Percentiles rank a stretch among this genome's conserved stretches.
These are phyloP conservation scores for Daphoenositta chrysoptera DNA, from an alignment of 2,113 vertebrate species.

Conservation along the genomic window DNA sequence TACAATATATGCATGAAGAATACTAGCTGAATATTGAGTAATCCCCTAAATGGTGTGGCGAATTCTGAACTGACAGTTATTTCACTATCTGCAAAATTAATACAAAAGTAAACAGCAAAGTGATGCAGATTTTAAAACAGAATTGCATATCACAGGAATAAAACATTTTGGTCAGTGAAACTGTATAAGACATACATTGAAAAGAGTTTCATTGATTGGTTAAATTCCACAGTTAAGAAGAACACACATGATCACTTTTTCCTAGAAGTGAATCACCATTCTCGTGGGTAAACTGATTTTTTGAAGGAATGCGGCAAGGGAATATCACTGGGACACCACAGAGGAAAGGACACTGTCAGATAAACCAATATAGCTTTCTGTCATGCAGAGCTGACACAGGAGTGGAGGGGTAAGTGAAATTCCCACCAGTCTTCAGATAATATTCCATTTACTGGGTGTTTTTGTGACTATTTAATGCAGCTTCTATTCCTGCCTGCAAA, in stretches of 20 bases:
- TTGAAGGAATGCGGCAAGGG: not conserved
- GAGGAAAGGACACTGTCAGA: not conserved
- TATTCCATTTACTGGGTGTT: not conserved
- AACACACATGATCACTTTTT: not conserved
- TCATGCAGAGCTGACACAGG: not conserved
- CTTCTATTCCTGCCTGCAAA: not conserved
- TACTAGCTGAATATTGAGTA: not conserved
- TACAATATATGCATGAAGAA: not conserved
- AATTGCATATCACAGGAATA: not conserved
- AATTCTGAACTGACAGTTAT: not conserved
- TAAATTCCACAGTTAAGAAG: not conserved
- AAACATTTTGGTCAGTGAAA: not conserved
- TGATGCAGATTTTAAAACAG: not conserved
- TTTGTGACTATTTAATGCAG: not conserved
- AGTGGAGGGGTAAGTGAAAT: not conserved
- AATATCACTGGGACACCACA: not conserved
- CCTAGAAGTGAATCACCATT: not conserved
- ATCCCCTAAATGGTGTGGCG: not conserved
- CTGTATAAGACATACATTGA: not conserved
- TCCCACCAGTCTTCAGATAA: not conserved
- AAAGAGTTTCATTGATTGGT: not conserved
- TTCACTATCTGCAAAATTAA: not conserved
- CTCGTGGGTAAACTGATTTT: not conserved
- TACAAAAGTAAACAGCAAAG: not conserved
- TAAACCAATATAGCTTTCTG: slow-evolving; percentile 11